Evolutionary conservation across 2,888 invertebrate species (phyloP), one percentile per base, ranked within the genome.

Genomic region (Notodromas monacha): DNA sequence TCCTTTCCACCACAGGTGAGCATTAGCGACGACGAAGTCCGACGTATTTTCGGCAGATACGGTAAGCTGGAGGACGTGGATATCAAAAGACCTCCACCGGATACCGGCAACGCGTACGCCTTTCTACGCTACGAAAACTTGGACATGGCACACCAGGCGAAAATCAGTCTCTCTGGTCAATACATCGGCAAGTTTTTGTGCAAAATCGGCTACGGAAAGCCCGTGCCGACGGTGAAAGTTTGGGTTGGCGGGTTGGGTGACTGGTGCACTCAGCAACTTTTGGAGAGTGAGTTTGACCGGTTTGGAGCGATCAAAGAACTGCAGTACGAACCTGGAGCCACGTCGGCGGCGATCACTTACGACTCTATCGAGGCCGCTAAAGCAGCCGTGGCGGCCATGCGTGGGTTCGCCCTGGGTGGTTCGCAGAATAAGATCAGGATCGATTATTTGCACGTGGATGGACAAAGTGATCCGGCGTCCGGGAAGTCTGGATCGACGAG

Each of bases 121-220:
- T 89, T 92, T 54, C 77, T 92, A 1, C 65, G 84, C 32, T 92
- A 79, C 48, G 72, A 77, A 47, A 89, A 86, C 41, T 55, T 92
- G 34, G 89, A 92, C 44, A 50, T 50, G 50, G 54, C 56, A 28
- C 81, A 84, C 45, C 58, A 77, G 37, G 79, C 86, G 26, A 89
- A 89, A 54, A 76, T 81, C 5, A 84, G 84, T 49, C 56, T 89
- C 33, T 84, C 84, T 4, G 89, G 89, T 1, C 81, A 86, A 45
- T 84, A 84, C 45, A 84, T 92, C 48, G 89, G 89, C 3, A 84
- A 86, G 51, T 86, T 86, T 46, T 81, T 86, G 52, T 86, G 89
- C 49, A 92, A 96, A 53, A 96, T 99, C 46, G 92, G 92, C 10
- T 96, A 92, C 51, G 96, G 92, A 2, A 96, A 96, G 54, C 81